Conservation (phyloP, 2,888 invertebrate genomes). For the Alviniconcha strummeri region DNA sequence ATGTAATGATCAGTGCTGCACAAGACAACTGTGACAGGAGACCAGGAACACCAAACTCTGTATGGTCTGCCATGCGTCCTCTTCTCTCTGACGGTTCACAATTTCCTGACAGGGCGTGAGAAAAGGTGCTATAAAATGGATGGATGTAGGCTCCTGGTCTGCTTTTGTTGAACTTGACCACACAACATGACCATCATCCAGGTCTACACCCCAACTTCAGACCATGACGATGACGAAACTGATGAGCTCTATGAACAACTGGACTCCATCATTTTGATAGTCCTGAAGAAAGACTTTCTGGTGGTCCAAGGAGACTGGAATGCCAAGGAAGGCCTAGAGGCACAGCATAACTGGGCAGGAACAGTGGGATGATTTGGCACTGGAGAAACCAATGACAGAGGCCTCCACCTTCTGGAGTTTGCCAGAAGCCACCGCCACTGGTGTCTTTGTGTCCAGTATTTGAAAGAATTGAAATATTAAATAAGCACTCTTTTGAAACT, state of each 20-base stretch:
- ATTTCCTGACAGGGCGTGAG: constrained; percentile 65
- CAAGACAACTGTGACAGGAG: background rate
- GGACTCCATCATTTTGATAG: background rate
- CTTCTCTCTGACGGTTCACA: constrained; percentile 84
- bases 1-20: no score
- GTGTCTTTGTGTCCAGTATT: background rate
- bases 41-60: constrained; percentile 89
- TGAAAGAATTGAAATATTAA: background rate
- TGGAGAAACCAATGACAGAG: constrained; percentile 30
- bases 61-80: constrained; percentile 90
- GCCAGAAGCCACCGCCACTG: background rate
- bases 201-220: constrained; percentile 25
- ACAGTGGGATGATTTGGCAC: constrained; percentile 31
- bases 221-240: constrained; percentile 13
- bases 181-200: constrained; percentile 44
- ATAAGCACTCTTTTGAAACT: background rate
- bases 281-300: constrained; percentile 41
- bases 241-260: constrained; percentile 41
- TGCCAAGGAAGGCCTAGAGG: constrained; percentile 37
- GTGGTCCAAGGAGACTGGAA: constrained; percentile 44
- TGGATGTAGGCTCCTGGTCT: no score
- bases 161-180: constrained; percentile 14
- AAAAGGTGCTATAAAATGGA: no score
- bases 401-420: constrained; percentile 26
- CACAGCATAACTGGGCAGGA: constrained; percentile 34